Evolutionary conservation across 2,888 invertebrate species (phyloP), one percentile per base, ranked within the genome.

Genomic region (Psococerastis gibbosa): DNA sequence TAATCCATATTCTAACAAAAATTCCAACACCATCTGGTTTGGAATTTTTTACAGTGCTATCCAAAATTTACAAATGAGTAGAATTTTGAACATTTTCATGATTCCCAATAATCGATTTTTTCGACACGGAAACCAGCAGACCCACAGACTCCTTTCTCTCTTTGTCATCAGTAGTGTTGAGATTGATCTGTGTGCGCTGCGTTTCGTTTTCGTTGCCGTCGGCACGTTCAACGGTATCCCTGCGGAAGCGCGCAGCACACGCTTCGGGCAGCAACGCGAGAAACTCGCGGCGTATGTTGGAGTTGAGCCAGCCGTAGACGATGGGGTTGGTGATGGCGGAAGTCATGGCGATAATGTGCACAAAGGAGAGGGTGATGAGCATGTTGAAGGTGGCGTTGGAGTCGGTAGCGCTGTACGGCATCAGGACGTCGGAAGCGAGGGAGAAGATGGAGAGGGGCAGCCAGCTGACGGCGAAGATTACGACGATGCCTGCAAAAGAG

Each of bases 301-400:
- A 70, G 55, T 73, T 73, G 45, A 73, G 60, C 64, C 70, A 67
- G 8, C 70, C 72, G 54, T 72, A 72, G 20, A 71, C 60, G 22
- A 72, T 63, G 1, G 72, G 71, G 54, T 73, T 72, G 31, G 68
- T 62, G 48, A 68, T 65, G 1, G 71, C 69, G 2, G 71, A 69
- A 17, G 65, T 62, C 58, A 73, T 65, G 9, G 70, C 71, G 18
- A 68, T 56, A 49, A 70, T 55, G 52, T 72, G 71, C 49, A 70
- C 70, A 35, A 66, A 59, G 11, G 69, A 66, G 48, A 65, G 62
- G 1, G 55, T 52, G 22, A 61, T 51, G 53, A 64, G 63, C 42
- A 65, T 56, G 16, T 52, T 50, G 13, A 53, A 48, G 3, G 56
- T 44, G 17, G 55, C 50, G 22, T 33, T 22, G 3, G 44, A 31